Evolutionary conservation across 2,797 vertebrate species (phyloP).

Genomic region (Polyboroides typus): DNA sequence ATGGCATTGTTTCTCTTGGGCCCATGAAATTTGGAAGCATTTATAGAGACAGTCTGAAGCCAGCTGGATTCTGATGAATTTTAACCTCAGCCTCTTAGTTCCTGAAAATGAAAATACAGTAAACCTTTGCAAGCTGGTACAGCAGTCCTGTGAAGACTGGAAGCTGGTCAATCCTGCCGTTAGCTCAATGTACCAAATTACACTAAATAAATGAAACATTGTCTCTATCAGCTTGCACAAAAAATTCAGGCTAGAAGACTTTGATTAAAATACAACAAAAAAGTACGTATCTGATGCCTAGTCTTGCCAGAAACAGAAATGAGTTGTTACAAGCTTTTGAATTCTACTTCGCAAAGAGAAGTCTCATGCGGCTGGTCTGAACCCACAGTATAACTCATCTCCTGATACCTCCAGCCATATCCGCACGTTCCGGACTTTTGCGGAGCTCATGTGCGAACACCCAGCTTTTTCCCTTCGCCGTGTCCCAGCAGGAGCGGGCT

Average conservation of each 20-base stretch:
- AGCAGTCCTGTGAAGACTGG: conserved; percentile 3
- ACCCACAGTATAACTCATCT: not conserved
- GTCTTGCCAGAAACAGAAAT: not conserved
- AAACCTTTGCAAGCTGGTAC: not conserved
- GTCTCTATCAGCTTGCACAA: not conserved
- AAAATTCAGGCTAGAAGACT: not conserved
- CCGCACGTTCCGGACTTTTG: not conserved
- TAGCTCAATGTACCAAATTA: not conserved
- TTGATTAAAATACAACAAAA: not conserved
- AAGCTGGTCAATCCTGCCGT: not conserved
- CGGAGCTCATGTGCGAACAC: fast-evolving
- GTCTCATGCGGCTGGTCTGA: not conserved
- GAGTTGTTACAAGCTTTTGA: not conserved
- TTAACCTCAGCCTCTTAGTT: conserved; percentile 24
- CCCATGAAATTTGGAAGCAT: conserved; percentile 26
- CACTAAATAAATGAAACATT: not conserved
- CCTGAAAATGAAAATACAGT: conserved; percentile 35
- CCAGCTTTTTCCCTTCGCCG: not conserved
- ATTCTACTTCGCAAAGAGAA: not conserved
- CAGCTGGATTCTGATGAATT: conserved; percentile 25
- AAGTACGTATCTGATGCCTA: not conserved
- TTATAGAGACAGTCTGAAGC: not conserved
- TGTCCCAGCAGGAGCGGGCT: not conserved
- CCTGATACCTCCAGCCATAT: not conserved
- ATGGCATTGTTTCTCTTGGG: conserved; percentile 52